Conservation (phyloP, 53 echinoderm and acorn worm genomes). For the Crossaster papposus region DNA sequence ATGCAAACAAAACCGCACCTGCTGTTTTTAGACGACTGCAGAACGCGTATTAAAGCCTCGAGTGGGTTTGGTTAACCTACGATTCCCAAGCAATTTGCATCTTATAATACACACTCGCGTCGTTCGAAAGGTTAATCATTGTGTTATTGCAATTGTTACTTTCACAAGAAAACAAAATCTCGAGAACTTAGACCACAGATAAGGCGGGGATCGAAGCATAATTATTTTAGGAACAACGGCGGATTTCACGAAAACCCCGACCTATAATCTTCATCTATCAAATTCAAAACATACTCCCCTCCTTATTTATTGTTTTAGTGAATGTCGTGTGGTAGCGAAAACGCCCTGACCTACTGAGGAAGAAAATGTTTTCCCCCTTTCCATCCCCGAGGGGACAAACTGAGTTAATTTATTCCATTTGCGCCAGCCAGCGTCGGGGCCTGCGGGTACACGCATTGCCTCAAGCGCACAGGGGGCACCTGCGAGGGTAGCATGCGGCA, state of each 20-base stretch:
- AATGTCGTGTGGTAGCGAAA: slow-evolving; percentile 5
- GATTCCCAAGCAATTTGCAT: background rate
- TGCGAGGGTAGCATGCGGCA: slow-evolving; percentile 8
- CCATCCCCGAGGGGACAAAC: slow-evolving; percentile 41
- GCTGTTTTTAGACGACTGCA: no score
- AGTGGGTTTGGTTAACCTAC: background rate
- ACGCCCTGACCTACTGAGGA: slow-evolving; percentile 31
- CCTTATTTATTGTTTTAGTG: background rate
- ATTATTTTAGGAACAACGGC: no score
- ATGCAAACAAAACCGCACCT: background rate
- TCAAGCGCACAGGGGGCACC: slow-evolving; percentile 36
- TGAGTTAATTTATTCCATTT: slow-evolving; percentile 59
- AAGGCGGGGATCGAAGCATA: no score
- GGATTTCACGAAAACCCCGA: background rate
- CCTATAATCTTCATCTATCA: background rate
- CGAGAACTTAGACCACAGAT: background rate
- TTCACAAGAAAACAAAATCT: background rate
- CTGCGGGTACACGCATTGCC: slow-evolving; percentile 33
- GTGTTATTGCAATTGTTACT: background rate
- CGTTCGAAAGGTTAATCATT: background rate
- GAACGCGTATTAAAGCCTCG: slow-evolving; percentile 7
- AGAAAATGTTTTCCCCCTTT: slow-evolving; percentile 38
- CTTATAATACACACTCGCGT: background rate
- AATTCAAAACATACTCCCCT: background rate
- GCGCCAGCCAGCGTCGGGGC: slow-evolving; percentile 35